Conservation (phyloP, 2,797 vertebrate species). For the Malurus leucopterus region DNA sequence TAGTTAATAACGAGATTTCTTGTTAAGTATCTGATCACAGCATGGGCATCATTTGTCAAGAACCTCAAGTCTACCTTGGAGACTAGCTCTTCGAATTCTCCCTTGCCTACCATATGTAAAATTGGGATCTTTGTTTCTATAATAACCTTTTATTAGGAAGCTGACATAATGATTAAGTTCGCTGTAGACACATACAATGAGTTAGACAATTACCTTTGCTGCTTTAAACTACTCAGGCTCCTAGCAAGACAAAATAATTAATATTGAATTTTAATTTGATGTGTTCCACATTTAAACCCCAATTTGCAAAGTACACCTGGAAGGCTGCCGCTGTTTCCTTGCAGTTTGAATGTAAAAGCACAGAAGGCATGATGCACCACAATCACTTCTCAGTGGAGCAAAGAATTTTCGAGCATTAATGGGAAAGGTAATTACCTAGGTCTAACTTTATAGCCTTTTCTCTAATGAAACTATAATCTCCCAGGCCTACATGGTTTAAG, state of each 20-base stretch:
- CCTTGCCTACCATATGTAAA: conserved; percentile 97
- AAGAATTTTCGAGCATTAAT: conserved; percentile 82
- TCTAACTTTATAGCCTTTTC: conserved; percentile 84
- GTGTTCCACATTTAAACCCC: conserved; percentile 91
- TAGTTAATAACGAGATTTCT: conserved; percentile 99
- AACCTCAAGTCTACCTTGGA: conserved; percentile 90
- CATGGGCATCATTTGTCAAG: conserved; percentile 96
- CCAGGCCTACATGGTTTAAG: conserved; percentile 77
- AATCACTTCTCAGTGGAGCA: conserved; percentile 82
- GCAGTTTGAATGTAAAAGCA: conserved; percentile 72
- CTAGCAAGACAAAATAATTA: conserved; percentile 93
- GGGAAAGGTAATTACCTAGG: conserved; percentile 84
- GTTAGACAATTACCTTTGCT: conserved; percentile 87
- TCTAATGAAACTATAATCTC: conserved; percentile 87
- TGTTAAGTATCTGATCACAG: conserved; percentile 99
- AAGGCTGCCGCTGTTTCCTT: conserved; percentile 83
- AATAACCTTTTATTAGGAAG: conserved; percentile 99
- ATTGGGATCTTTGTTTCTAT: conserved; percentile 97
- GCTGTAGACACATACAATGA: conserved; percentile 85
- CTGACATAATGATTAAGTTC: conserved; percentile 98
- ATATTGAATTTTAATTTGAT: conserved; percentile 97
- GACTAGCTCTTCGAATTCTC: conserved; percentile 87
- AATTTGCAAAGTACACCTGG: conserved; percentile 95
- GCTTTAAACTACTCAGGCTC: conserved; percentile 85
- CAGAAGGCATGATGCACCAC: conserved; percentile 76